Evolutionary conservation across 2,113 vertebrate genomes (phyloP).

Genomic region (Lophius piscatorius): DNA sequence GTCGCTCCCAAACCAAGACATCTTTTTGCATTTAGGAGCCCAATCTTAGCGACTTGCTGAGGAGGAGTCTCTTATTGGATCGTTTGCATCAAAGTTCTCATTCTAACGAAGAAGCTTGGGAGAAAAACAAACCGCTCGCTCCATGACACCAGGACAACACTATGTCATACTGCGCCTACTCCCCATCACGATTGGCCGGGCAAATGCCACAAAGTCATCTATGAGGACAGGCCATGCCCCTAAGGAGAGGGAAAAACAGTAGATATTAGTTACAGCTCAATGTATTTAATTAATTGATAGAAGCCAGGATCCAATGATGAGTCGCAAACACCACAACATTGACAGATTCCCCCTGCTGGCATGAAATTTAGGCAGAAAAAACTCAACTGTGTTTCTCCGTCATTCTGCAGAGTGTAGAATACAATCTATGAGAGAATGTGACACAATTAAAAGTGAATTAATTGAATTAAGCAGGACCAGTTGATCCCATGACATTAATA

Average conservation of each 20-base stretch:
- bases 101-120: conserved; percentile 46
- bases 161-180: conserved; percentile 83
- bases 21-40: conserved; percentile 53
- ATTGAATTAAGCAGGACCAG: not conserved
- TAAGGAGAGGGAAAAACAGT: conserved; percentile 54
- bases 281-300: not conserved
- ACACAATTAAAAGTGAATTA: not conserved
- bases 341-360: not conserved
- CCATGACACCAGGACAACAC: conserved; percentile 39
- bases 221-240: conserved; percentile 97
- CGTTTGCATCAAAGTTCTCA: conserved; percentile 66
- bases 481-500: not conserved
- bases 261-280: not conserved
- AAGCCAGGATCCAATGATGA: not conserved
- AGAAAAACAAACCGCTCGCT: conserved; percentile 38
- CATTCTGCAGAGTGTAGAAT: not conserved
- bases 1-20: conserved; percentile 35
- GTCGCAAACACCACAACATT: not conserved
- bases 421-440: not conserved
- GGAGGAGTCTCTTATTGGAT: conserved; percentile 72
- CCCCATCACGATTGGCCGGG: conserved; percentile 88
- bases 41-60: conserved; percentile 62
- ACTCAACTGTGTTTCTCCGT: too few relatives aligned
- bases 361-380: too few relatives aligned
- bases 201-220: conserved; percentile 97